Evolutionary conservation across 2,797 vertebrate species (phyloP).

Genomic region (Erethizon dorsatum): DNA sequence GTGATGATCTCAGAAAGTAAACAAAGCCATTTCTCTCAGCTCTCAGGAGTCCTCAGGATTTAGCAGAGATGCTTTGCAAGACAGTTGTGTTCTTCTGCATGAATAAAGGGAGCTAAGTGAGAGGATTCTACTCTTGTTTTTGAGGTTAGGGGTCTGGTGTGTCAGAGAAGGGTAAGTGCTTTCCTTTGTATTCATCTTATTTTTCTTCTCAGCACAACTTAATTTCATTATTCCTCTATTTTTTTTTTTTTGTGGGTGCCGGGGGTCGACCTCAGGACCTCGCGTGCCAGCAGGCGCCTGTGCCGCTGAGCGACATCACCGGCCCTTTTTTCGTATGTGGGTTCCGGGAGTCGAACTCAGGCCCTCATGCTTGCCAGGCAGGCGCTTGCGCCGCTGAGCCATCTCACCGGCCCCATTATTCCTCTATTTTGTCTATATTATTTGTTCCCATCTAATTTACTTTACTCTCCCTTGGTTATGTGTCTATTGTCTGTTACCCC

Average conservation of each 20-base stretch:
- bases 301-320: too few relatives aligned
- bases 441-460: neutral
- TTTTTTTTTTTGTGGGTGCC: too few relatives aligned
- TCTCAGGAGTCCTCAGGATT: neutral
- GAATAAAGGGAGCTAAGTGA: neutral
- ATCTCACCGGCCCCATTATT: neutral
- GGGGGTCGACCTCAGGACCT: too few relatives aligned
- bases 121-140: neutral
- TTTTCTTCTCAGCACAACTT: neutral
- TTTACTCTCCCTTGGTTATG: neutral
- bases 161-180: neutral
- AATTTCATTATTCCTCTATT: neutral
- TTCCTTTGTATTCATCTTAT: neutral
- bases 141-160: neutral
- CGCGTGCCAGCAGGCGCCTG: too few relatives aligned
- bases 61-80: neutral
- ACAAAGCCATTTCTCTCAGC: neutral
- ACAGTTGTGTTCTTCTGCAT: neutral
- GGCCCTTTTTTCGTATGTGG: too few relatives aligned
- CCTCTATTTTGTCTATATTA: conserved; percentile 11
- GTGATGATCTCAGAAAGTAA: neutral
- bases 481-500: neutral
- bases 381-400: too few relatives aligned
- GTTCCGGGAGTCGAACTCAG: too few relatives aligned
- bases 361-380: too few relatives aligned